Conservation (phyloP, 2,888 invertebrate species). For the Leptothorax acervorum region DNA sequence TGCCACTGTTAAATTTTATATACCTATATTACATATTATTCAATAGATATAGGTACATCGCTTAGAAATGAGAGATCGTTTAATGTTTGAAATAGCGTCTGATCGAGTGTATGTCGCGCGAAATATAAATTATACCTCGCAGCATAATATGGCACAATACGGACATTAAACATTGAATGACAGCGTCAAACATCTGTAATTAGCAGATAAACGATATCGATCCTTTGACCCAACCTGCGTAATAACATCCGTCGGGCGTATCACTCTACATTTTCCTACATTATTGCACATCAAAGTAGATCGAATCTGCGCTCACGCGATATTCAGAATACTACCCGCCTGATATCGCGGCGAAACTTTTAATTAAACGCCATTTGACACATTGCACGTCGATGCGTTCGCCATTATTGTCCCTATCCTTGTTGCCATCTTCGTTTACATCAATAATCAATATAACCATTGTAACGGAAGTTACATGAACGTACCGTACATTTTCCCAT, state of each 20-base stretch:
- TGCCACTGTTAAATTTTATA: not conserved
- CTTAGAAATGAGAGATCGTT: not conserved
- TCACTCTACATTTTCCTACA: conserved; percentile 39
- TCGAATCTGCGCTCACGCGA: not conserved
- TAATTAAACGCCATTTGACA: conserved; percentile 53
- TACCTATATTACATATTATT: not conserved
- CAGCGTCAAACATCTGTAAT: conserved; percentile 46
- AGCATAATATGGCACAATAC: conserved; percentile 9
- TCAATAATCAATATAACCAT: too few relatives aligned
- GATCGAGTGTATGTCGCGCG: not conserved
- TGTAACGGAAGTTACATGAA: not conserved
- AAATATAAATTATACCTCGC: conserved; percentile 40
- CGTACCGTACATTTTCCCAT: not conserved
- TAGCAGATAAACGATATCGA: conserved; percentile 45
- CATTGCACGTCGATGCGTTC: conserved; percentile 9
- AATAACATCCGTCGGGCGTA: conserved; percentile 47
- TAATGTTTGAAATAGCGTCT: not conserved
- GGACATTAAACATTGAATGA: conserved; percentile 40
- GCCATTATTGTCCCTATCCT: conserved; percentile 1
- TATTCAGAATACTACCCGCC: conserved; percentile 18
- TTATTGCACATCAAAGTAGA: conserved; percentile 40
- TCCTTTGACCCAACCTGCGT: conserved; percentile 34
- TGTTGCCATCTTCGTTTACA: not conserved
- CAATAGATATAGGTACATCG: not conserved
- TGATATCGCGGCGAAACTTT: conserved; percentile 33